A percentile compares a stretch with the other conserved stretches of the same genome.
Evolutionary conservation across 2,888 invertebrate genomes (phyloP).

Genomic region (Xylocampa areola): DNA sequence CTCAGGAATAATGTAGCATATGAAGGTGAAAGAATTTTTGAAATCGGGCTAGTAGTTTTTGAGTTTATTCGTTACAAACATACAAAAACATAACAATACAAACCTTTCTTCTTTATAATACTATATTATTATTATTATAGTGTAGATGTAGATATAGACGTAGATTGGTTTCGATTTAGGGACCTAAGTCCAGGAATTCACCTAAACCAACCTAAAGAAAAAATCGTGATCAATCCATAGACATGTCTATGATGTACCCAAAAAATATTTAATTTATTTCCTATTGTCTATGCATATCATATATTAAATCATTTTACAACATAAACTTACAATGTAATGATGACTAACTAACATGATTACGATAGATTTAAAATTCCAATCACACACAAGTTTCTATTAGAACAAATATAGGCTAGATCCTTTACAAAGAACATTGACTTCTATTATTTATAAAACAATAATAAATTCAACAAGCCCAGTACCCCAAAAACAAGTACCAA

Average conservation of each 20-base stretch:
- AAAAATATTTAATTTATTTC: conserved; percentile 10
- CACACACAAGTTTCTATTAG: conserved; percentile 53
- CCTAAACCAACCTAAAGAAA: conserved; percentile 1
- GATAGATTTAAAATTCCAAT: conserved; percentile 42
- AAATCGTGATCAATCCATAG: neutral
- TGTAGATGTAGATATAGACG: too few species aligned
- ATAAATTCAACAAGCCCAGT: conserved; percentile 50
- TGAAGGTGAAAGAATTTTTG: too few species aligned
- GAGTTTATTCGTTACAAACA: too few species aligned
- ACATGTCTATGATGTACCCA: conserved; percentile 1
- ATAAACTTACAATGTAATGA: conserved; percentile 8
- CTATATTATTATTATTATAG: too few species aligned
- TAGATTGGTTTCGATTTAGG: too few species aligned
- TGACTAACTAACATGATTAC: conserved; percentile 26
- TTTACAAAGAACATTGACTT: conserved; percentile 63
- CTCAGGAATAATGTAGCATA: too few species aligned
- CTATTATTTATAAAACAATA: conserved; percentile 54
- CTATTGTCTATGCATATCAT: conserved; percentile 11
- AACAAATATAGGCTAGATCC: conserved; percentile 57
- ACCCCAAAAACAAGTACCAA: neutral
- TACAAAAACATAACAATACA: too few species aligned
- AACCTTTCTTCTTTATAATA: too few species aligned
- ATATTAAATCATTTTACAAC: conserved; percentile 24
- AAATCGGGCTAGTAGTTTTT: too few species aligned
- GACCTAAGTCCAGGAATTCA: conserved; percentile 4